Evolutionary conservation across 2,797 vertebrate genomes (phyloP), one percentile per base, ranked within the genome.

Genomic region (Chrysolophus pictus): DNA sequence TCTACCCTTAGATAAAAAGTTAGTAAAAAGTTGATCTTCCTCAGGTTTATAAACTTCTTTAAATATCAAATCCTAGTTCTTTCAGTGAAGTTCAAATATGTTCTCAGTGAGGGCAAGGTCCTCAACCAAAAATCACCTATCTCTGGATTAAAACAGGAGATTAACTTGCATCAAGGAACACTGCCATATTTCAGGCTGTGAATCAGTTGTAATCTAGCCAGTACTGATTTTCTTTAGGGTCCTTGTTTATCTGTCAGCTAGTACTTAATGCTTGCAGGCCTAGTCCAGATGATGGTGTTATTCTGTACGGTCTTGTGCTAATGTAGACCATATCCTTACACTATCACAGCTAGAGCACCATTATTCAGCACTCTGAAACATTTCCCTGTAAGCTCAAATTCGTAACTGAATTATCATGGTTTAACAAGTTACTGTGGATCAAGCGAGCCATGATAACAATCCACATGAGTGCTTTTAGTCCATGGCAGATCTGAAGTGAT

Each of bases 391-490:
- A 94, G 82, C 72, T 80, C 53, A 87, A 85, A 91, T 33, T 80
- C 72, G 31, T 85, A 80, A 89, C 72, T 41, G 75, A 94, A 91
- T 94, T 77, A 80, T 58, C 72, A 71, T 29, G 76, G 87, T 17
- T 83, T 94, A 93, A 78, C 89, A 87, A 90, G 65, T 91, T 86
- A n/a, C 86, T 90, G 53, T 53, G 67, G 85, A 68, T 55, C 73
- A 77, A 91, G 82, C 62, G 62, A 94, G 53, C 83, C 80, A 69
- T 86, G 75, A 77, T 49, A 90, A 86, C 35, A 53, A 53, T n/a
- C 37, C 63, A 68, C 83, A 53, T 33, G 62, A 91, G 89, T 90
- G 83, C 62, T 86, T 93, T 77, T 77, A 90, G 53, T 39, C 33
- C 41, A 2, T 9, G 39, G 62, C 47, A 81, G 80, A 90, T 67